Conservation (phyloP, 2,113 vertebrate genomes). For the Okapia johnstoni region DNA sequence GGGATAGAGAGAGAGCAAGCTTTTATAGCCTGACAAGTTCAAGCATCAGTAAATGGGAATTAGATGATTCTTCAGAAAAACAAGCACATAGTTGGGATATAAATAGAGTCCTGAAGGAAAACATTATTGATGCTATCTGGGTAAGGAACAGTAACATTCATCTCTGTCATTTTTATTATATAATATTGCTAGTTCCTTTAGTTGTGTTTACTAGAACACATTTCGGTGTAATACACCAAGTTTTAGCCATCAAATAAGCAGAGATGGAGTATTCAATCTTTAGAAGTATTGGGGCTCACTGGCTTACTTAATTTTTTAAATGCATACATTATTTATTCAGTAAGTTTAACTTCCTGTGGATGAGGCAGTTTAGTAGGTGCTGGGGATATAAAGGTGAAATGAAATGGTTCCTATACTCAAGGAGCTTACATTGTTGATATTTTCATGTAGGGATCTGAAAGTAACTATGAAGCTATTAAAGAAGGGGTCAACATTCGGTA, state of each 20-base stretch:
- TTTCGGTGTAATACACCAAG: not conserved
- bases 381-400: not conserved
- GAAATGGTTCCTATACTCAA: not conserved
- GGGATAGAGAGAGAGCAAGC: slow-evolving; percentile 81
- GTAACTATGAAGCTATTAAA: slow-evolving; percentile 94
- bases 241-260: not conserved
- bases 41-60: slow-evolving; percentile 91
- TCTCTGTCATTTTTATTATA: not conserved
- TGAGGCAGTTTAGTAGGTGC: not conserved
- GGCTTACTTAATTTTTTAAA: not conserved
- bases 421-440: not conserved
- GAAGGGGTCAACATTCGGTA: slow-evolving; percentile 89
- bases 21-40: slow-evolving; percentile 91
- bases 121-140: slow-evolving; percentile 93
- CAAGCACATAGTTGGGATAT: slow-evolving; percentile 91
- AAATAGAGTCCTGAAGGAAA: slow-evolving; percentile 85
- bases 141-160: slow-evolving; percentile 78
- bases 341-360: not conserved
- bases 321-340: not conserved
- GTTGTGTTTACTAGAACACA: not conserved
- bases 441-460: slow-evolving; percentile 90
- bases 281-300: not conserved
- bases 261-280: not conserved
- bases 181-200: not conserved
- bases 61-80: slow-evolving; percentile 88